Base-by-base conservation (phyloP, 2,888 invertebrate genomes). In the Drosophila percnosoma region DNA sequence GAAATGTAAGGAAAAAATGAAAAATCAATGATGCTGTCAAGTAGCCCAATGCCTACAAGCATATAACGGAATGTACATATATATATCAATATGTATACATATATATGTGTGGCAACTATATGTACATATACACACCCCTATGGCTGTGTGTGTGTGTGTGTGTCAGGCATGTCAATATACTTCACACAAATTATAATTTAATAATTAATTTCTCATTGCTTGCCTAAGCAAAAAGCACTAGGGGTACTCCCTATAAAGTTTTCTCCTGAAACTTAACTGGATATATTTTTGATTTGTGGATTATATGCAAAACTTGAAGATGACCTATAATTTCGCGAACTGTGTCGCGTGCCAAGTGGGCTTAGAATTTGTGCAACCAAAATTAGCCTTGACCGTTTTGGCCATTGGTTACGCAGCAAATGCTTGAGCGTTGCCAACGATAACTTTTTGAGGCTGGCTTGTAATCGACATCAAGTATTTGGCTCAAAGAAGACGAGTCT, bases 11-110 rank as follows among this genome's bases (percentile, higher is more conserved):
- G 71, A 68, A 27, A 63, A 82, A 81, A 74, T 78, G 89, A 85
- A 89, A 89, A 87, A 89, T 85, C 86, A 89, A 86, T 87, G 85
- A 89, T 85, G 84, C 84, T 85, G 89, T 79, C 84, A 85, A 87
- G 72, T 76, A 74, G 75, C 59, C 57, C 57, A 15, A 38, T 27
- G 54, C n/a, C 61, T 52, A 52, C 45, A 36, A 29, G 24, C 29
- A 34, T 27, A 27, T 1, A 18, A 45, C 15, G 18, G 4, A 10
- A 29, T 4, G 40, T 45, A 18, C 13, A n/a, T 7, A 40, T 18
- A n/a, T 13, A n/a, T 13, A 13, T n/a, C 13, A 5, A 27, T 15
- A 24, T 0, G n/a, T 15, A n/a, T 2, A 6, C 2, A 18, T 24
- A 18, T 60, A 10, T 49, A n/a, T 29, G n/a, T 4, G 10, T 34